Base-by-base conservation (phyloP, 2,888 invertebrate genomes). In the Gari tellinella region DNA sequence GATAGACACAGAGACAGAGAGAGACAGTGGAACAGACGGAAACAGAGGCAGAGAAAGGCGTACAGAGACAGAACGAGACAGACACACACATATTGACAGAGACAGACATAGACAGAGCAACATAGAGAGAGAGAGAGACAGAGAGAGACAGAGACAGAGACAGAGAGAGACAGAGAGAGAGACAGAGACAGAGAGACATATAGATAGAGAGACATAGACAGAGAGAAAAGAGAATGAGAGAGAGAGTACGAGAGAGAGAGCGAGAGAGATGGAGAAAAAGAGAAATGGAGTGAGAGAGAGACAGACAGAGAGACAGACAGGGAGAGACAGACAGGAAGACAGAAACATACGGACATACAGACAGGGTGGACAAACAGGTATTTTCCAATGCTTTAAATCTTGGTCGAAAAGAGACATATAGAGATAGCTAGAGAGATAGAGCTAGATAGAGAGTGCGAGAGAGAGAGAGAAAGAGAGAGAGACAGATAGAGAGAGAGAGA, bases 281-380 rank as follows among this genome's bases (percentile, higher is more conserved):
- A 48, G 31, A 45, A n/a, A 66, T 40, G 51, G 46, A 52, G 26
- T 25, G 45, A 43, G 21, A n/a, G 26, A 26, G 40, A 17, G 38
- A 38, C 15, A 31, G 38, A 19, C 15, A 7, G 26, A 23, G 25
- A 38, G 23, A 40, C 60, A 67, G 60, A 67, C 41, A 67, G 60
- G 52, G 52, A 67, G 52, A 61, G 52, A 67, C 37, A 60, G 58
- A 60, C 7, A 60, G 48, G 48, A 45, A 31, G 43, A 38, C 5
- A 53, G 46, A 45, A 38, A 61, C 26, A 23, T 23, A 17, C 15
- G 45, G 17, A 52, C 12, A 52, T n/a, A 51, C 15, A 46, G 51
- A 23, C 52, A 52, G n/a, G n/a, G 25, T n/a, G n/a, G n/a, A 52
- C 10, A 26, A 12, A 31, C 14, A n/a, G 2, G 25, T 15, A 14